phyloP scores from a whole-genome alignment of 2,797 vertebrate genomes.

The Pteropus rufus region DNA sequence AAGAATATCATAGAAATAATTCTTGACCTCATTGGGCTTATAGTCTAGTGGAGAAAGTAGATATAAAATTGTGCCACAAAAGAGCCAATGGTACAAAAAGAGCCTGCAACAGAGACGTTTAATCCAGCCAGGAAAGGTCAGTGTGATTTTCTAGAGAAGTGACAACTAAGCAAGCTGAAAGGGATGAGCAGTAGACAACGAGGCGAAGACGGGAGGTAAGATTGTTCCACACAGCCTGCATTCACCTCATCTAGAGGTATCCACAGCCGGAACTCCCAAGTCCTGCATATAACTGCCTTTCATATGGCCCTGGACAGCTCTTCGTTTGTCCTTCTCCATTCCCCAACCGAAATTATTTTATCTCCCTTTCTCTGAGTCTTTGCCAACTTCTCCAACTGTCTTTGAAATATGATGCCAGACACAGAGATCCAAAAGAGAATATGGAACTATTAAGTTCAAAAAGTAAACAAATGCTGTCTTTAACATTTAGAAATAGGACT shows the following conservation, averaged over 20 bases:
- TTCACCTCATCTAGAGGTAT: not conserved
- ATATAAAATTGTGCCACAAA: not conserved
- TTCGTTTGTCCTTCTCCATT: not conserved
- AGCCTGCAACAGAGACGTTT: too few species aligned
- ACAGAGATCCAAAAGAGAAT: not conserved
- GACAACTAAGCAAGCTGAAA: not conserved
- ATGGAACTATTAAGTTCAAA: not conserved
- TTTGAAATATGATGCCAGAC: not conserved
- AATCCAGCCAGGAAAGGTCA: not conserved
- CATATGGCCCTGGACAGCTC: not conserved
- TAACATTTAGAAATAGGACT: not conserved
- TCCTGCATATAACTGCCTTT: not conserved
- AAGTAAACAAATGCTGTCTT: not conserved
- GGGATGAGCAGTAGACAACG: not conserved
- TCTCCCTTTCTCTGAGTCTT: not conserved
- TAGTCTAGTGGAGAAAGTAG: not conserved
- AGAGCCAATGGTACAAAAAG: not conserved
- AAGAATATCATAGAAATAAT: not conserved
- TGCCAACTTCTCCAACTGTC: not conserved
- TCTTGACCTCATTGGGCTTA: not conserved
- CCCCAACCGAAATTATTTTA: not conserved
- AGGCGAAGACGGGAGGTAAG: not conserved
- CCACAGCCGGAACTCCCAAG: not conserved
- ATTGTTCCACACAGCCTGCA: accelerated
- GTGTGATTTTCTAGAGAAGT: not conserved